Base-by-base conservation (phyloP, 2,888 invertebrate species). In the Eretmocerus hayati region DNA sequence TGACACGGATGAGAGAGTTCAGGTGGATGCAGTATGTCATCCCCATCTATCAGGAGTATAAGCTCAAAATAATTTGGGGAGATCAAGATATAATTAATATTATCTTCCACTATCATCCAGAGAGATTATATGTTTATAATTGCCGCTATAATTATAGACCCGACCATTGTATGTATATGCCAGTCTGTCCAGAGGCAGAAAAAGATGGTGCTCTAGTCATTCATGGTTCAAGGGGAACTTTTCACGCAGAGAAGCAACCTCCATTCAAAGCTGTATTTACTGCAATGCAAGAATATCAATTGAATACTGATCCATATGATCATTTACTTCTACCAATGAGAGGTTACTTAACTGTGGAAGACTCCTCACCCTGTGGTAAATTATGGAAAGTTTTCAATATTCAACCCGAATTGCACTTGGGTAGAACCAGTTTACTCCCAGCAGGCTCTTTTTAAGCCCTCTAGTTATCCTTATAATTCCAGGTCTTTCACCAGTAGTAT, bases 161-260 rank as follows among this genome's bases (percentile, higher is more conserved):
- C 2, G 95, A 96, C 74, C 95, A 95, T 72, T 96, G 96, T 72
- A 90, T 91, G 87, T 96, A 95, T 66, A 88, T 87, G 73, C 89
- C 86, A 66, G 85, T 89, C 4, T 95, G 95, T 70, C 78, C 81
- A 40, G 68, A 74, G 5, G 87, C 86, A 0, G 81, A 85, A 51
- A 70, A 75, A 43, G 69, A 77, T 23, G 95, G 94, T 2, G 83
- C 89, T n/a, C 78, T 82, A 54, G 79, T 95, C 6, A 67, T 95
- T 39, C 96, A 96, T 67, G 95, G 93, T 31, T 92, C 88, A 60
- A 77, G 95, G 43, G 81, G 85, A 4, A 87, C 86, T 43, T 94
- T 93, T 72, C 90, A 91, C 69, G 83, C 81, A 0, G 78, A 85
- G 56, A 91, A 88, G 67, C 90, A 93, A 63, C 90, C 90, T 1